Base-by-base conservation (phyloP, 2,113 vertebrate genomes). In the Saimiri boliviensis region DNA sequence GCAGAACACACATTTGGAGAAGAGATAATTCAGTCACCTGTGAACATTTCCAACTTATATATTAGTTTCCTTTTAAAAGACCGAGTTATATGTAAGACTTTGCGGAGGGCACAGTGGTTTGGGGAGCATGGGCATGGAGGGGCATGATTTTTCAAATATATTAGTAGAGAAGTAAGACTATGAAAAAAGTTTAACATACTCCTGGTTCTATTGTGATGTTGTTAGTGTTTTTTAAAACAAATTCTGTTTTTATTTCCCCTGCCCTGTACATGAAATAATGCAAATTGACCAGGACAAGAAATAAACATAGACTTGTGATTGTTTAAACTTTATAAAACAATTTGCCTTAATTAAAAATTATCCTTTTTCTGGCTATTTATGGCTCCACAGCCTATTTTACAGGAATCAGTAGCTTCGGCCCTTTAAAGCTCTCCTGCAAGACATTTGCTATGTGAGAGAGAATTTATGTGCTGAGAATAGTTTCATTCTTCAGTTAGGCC, bases 401-500 rank as follows among this genome's bases (percentile, higher is more conserved):
- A 98, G 98, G 98, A 99, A 98, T 99, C 98, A 98, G 99, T 99
- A 99, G 99, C 98, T 98, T 98, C 94, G 94, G 93, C 95, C 96
- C 97, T 98, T 98, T 97, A 98, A 98, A 98, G 94, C 96, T 97
- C 88, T 98, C 91, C 97, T 97, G 95, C 97, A 97, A 93, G 98
- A 98, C 98, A 97, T 99, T 98, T 98, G 98, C 97, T 98, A 98
- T 94, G 98, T 98, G 98, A 98, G 98, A 95, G 98, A 98, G 96
- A 98, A 98, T 99, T 99, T 99, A 99, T 99, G 98, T 99, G 98
- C 98, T 99, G 99, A 99, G 98, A 99, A 98, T 98, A 98, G 97
- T 98, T 98, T 98, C 97, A 97, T 99, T 99, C 98, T 98, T 98
- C 97, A 97, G 97, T 95, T 98, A 98, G 98, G 98, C 98, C 98